These are phyloP conservation scores for Brienomyrus longianalis DNA, from an alignment of 2,113 vertebrate species.

Conservation along the genomic window DNA sequence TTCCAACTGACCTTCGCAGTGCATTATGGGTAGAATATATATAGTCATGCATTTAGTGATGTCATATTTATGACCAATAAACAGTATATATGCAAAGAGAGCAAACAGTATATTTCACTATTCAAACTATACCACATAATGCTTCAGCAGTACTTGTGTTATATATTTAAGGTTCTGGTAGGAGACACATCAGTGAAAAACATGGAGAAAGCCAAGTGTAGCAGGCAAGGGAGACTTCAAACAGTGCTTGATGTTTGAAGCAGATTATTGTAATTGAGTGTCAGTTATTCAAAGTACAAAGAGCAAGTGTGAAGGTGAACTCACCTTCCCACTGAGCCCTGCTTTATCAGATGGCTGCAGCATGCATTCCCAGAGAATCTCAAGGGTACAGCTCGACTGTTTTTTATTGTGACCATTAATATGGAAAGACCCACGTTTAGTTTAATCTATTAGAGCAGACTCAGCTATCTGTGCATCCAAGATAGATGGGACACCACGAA, in stretches of 20 bases:
- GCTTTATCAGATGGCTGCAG: neutral
- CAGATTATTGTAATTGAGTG: conserved; percentile 4
- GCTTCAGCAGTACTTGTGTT: neutral
- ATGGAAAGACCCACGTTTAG: neutral
- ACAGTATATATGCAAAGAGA: neutral
- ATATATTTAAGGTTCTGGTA: neutral
- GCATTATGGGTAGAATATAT: neutral
- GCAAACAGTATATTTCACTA: neutral
- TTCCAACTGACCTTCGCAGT: neutral
- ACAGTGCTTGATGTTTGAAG: neutral
- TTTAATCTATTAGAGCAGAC: neutral
- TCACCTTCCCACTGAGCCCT: neutral
- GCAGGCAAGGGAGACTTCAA: neutral
- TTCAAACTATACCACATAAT: neutral
- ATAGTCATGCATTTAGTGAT: neutral
- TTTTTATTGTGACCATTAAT: neutral
- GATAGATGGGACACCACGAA: neutral
- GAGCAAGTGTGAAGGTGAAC: neutral
- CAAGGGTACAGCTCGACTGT: neutral
- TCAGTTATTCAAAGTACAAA: conserved; percentile 5
- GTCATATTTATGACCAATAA: neutral
- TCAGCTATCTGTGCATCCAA: neutral
- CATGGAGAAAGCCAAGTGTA: neutral
- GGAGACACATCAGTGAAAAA: neutral
- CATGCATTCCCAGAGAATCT: neutral